These are phyloP conservation scores for Rhinogobio ventralis DNA, from an alignment of 2,797 vertebrate species.

Conservation along the genomic window DNA sequence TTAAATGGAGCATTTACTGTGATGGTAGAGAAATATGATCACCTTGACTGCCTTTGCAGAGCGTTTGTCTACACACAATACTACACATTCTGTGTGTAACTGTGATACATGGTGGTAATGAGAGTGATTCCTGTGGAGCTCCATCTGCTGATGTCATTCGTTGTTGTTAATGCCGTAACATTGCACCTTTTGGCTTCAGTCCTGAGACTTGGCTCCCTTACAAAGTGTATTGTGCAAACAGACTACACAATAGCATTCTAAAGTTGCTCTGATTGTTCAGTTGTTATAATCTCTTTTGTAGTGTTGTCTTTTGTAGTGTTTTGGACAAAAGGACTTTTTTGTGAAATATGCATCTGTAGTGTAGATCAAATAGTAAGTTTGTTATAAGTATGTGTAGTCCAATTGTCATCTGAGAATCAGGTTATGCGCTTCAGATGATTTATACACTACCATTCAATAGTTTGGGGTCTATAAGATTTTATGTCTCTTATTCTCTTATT, in stretches of 20 bases:
- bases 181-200: constrained; percentile 28
- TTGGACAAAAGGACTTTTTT: neutral
- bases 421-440: neutral
- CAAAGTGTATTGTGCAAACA: neutral
- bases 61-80: constrained; percentile 43
- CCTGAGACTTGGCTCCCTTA: constrained; percentile 21
- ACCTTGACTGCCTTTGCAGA: constrained; percentile 57
- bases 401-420: neutral
- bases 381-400: neutral
- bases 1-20: neutral
- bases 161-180: constrained; percentile 19
- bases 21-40: constrained; percentile 22
- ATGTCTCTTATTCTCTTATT: neutral
- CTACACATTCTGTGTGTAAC: constrained; percentile 24
- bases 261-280: neutral
- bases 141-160: constrained; percentile 54
- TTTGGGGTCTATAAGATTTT: neutral
- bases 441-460: neutral
- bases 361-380: neutral
- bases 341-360: neutral
- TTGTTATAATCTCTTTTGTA: neutral
- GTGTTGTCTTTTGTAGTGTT: constrained; percentile 1
- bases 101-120: constrained; percentile 30
- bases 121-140: constrained; percentile 47
- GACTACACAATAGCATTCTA: neutral